Evolutionary conservation across 2,797 vertebrate species (phyloP), one percentile per base, ranked within the genome.

Genomic region (Natrix natrix): DNA sequence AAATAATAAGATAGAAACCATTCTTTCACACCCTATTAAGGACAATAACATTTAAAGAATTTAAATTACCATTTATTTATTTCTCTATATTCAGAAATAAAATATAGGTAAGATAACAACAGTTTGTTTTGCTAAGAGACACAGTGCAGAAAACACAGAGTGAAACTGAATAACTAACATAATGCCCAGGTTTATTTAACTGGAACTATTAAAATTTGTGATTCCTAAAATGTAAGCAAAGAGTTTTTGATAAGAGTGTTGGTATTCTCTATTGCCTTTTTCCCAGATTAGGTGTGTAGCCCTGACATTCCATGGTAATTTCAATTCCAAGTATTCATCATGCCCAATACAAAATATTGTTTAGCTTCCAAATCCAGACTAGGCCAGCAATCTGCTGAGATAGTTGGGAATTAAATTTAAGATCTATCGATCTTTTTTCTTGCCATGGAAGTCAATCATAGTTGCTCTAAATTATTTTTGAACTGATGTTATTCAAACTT

Each of bases 31-130:
- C 16, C 78, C 89, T 12, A 92, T 10, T 10, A 17, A 94, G 32
- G 61, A 32, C 20, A 20, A 28, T 66, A 61, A 90, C 20, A 92
- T 12, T 54, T 74, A 20, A 92, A 48, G 26, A n/a, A 56, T 14
- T 95, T 90, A 0, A 60, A 54, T 28, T 14, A 37, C 17, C 61
- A 37, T 90, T 88, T 93, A 83, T 92, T 94, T 94, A 28, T 54
- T 91, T 89, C 63, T 63, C 83, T 17, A 24, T 12, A 92, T 90
- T 63, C 78, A 92, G 92, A 96, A 74, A 6, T 55, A 95, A 54
- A 93, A 90, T 20, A 59, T 43, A 88, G 69, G 87, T 93, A 0
- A 11, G 59, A 89, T 86, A 61, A 2, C 0, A 5, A 2, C 48
- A 26, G 89, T 60, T 87, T 56, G 88, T 60, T 87, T 59, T 74